Percentiles rank a stretch among this genome's conserved stretches.
Conservation (phyloP, 2,888 invertebrate genomes). For the Keiferia lycopersicella region DNA sequence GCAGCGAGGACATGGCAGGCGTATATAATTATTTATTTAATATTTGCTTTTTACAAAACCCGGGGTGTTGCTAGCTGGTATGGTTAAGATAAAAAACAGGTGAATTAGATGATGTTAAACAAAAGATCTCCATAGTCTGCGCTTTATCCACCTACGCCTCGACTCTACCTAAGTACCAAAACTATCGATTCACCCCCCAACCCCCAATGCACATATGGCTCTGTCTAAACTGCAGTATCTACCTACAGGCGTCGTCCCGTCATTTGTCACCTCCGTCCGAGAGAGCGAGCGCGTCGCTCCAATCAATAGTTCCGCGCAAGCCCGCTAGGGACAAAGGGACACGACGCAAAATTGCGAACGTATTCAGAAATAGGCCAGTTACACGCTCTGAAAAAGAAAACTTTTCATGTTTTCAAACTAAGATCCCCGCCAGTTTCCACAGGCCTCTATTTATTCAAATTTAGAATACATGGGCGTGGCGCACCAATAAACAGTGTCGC, state of each 20-base stretch:
- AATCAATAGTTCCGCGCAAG: conserved; percentile 72
- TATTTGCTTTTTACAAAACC: too few species aligned
- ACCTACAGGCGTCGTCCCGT: conserved; percentile 18
- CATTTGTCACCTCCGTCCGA: conserved; percentile 29
- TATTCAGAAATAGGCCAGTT: conserved; percentile 31
- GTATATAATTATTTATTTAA: too few species aligned
- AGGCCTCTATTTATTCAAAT: conserved; percentile 36
- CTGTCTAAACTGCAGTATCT: neutral
- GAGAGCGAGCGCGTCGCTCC: conserved; percentile 50
- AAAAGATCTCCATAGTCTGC: too few species aligned
- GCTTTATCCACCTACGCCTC: too few species aligned
- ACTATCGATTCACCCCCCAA: neutral
- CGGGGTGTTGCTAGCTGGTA: too few species aligned
- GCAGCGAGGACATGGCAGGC: too few species aligned
- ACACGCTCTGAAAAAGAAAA: conserved; percentile 6
- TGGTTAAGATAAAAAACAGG: too few species aligned
- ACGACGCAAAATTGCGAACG: conserved; percentile 32
- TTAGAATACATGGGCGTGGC: conserved; percentile 60
- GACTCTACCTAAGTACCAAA: neutral
- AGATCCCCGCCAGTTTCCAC: neutral
- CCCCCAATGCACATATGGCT: neutral
- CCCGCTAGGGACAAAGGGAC: conserved; percentile 47
- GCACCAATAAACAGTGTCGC: conserved; percentile 71
- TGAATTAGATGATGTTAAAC: too few species aligned
- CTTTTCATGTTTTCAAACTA: neutral